Evolutionary conservation across 2,888 invertebrate genomes (phyloP), one percentile per base, ranked within the genome.

Genomic region (Brachyptera risi): DNA sequence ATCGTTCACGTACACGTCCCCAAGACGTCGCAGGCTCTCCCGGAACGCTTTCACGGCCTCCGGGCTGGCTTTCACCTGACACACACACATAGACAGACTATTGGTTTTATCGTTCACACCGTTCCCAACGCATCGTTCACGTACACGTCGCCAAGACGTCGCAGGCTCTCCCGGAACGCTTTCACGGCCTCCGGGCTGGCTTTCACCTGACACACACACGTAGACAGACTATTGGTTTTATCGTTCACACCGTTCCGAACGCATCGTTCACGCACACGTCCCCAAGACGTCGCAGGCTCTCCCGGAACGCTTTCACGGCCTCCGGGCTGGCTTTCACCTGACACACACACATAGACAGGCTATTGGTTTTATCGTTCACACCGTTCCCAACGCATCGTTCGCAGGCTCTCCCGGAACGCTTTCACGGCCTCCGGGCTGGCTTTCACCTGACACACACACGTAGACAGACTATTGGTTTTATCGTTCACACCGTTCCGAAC

Each of bases 51-150:
- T 87, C 0, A 96, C 88, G 72, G 90, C 89, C 37, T 84, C 90
- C 40, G 91, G 83, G 68, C 90, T 86, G 31, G 99, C 98, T 76
- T 97, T 98, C 0, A 89, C 76, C 86, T 87, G 67, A n/a, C n/a
- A n/a, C n/a, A n/a, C n/a, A n/a, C n/a, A n/a, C n/a, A n/a, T n/a
- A n/a, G n/a, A n/a, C n/a, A n/a, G n/a, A n/a, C n/a, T n/a, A n/a
- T n/a, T n/a, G n/a, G n/a, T n/a, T n/a, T n/a, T n/a, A n/a, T n/a
- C n/a, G n/a, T n/a, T n/a, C n/a, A n/a, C n/a, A n/a, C n/a, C n/a
- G 95, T 95, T 71, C 99, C 99, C 78, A 99, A 99, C 11, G 99
- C 99, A 83, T 99, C 99, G 78, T 99, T 99, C 11, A 99, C 90
- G 76, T 97, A 99, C 27, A 99, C 84, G 80, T 99, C 99, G 15